A percentile compares a stretch with the other conserved stretches of the same genome.
These are phyloP conservation scores for Macrostomum lignano DNA, from an alignment of 1,140 invertebrate genomes.

Conservation along the genomic window DNA sequence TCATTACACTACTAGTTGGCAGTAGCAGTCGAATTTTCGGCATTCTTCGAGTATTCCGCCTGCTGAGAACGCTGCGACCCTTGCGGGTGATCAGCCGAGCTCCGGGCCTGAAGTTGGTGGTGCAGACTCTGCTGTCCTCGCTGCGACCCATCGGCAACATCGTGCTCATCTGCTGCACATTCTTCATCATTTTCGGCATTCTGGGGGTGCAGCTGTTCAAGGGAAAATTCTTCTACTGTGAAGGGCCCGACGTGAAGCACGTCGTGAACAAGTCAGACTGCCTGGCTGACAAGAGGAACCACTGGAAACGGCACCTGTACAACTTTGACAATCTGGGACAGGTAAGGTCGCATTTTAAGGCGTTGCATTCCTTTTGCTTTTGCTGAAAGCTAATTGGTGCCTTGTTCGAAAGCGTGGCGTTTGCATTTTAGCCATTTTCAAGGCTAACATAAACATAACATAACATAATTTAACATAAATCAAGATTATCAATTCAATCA, in stretches of 20 bases:
- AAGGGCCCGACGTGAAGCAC: constrained; percentile 43
- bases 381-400: too few species aligned
- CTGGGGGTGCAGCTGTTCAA: constrained; percentile 83
- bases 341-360: too few species aligned
- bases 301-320: constrained; percentile 87
- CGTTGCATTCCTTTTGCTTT: too few species aligned
- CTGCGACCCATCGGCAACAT: constrained; percentile 95
- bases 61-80: constrained; percentile 67
- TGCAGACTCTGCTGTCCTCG: constrained; percentile 86
- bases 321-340: constrained; percentile 97
- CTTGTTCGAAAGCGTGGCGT: too few species aligned
- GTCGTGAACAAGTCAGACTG: constrained; percentile 67
- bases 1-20: constrained; percentile 65
- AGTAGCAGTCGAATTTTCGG: constrained; percentile 83
- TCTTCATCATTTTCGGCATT: constrained; percentile 98
- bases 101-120: constrained; percentile 86
- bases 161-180: constrained; percentile 94
- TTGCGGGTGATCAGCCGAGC: constrained; percentile 85
- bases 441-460: too few species aligned
- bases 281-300: constrained; percentile 34
- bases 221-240: constrained; percentile 48
- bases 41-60: constrained; percentile 76
- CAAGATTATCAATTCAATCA: too few species aligned
- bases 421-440: too few species aligned
- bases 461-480: too few species aligned